These are phyloP conservation scores for Numida meleagris DNA, from an alignment of 2,113 vertebrate species.

Conservation along the genomic window DNA sequence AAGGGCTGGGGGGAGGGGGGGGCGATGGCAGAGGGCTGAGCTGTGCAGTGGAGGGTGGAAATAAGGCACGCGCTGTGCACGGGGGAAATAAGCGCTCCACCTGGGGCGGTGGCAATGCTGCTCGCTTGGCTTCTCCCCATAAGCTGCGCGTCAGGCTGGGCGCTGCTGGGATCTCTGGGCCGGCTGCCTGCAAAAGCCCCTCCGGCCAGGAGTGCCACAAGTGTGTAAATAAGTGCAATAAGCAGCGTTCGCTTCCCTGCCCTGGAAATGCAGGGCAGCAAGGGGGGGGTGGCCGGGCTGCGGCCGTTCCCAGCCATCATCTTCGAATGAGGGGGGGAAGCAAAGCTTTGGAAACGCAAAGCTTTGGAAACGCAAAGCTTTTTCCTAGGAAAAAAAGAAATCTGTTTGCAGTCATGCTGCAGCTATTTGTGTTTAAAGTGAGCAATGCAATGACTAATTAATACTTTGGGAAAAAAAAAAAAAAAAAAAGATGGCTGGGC, in stretches of 20 bases:
- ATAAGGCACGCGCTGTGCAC: neutral
- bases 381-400: constrained; percentile 1
- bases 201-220: constrained; percentile 43
- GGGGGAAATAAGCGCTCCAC: neutral
- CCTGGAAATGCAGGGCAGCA: neutral
- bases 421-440: constrained; percentile 49
- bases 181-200: constrained; percentile 37
- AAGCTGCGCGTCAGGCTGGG: constrained; percentile 35
- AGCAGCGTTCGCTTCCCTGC: neutral
- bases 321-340: rapidly evolving
- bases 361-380: neutral
- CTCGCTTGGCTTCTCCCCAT: constrained; percentile 61
- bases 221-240: constrained; percentile 36
- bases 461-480: neutral
- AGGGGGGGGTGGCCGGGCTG: neutral
- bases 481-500: neutral
- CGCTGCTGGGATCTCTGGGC: neutral
- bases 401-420: neutral
- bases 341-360: neutral
- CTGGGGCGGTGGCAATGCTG: neutral
- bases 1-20: neutral
- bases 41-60: neutral
- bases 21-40: neutral
- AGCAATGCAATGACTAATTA: constrained; percentile 46
- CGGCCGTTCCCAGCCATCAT: neutral